These are phyloP conservation scores for Meriones psammophilus DNA, from an alignment of 2,797 vertebrate genomes.

Conservation along the genomic window DNA sequence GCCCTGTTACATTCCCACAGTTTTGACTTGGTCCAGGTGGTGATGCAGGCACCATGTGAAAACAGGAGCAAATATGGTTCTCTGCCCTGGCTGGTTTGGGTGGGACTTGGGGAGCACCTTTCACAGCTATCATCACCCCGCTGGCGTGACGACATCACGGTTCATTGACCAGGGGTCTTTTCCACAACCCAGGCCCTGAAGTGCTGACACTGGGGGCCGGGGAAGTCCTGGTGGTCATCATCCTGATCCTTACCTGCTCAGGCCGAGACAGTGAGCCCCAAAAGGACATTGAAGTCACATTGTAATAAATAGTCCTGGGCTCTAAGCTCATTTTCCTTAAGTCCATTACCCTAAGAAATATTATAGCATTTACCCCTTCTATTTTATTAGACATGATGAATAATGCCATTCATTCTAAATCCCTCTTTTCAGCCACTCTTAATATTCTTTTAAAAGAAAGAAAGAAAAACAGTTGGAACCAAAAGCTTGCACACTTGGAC, in stretches of 20 bases:
- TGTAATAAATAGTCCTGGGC: accelerated
- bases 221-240: accelerated
- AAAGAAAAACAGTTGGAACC: not conserved
- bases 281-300: not conserved
- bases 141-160: accelerated
- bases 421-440: conserved; percentile 80
- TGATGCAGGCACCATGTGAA: accelerated
- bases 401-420: conserved; percentile 77
- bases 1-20: too few relatives aligned
- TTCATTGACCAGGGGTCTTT: not conserved
- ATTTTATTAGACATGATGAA: conserved; percentile 69
- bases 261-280: not conserved
- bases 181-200: not conserved
- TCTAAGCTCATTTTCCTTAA: conserved; percentile 14
- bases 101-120: not conserved
- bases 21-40: accelerated
- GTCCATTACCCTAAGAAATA: conserved; percentile 40
- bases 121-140: accelerated
- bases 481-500: conserved; percentile 68
- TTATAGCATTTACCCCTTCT: conserved; percentile 25
- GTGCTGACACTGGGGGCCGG: accelerated
- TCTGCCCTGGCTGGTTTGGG: not conserved
- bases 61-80: not conserved
- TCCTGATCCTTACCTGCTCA: not conserved
- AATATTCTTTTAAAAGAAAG: conserved; percentile 72